Evolutionary conservation across 2,888 invertebrate genomes (phyloP), one percentile per base, ranked within the genome.

Genomic region (Cactoblastis cactorum): DNA sequence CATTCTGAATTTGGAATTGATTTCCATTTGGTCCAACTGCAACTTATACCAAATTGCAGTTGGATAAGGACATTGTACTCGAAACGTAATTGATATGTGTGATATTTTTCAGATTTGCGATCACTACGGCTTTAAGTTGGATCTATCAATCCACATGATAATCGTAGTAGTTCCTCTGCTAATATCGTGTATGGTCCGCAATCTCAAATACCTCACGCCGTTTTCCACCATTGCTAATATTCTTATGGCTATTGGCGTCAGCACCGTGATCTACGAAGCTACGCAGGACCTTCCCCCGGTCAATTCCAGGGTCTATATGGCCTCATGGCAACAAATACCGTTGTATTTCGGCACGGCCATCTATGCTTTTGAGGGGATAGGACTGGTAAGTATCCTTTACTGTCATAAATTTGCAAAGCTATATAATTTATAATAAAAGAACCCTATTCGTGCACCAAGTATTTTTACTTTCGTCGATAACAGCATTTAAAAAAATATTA

Each of bases 321-420:
- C 93, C 0, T 81, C 91, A 4, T 92, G 92, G 82, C 71, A 79
- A 53, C 91, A 90, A 53, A 83, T 96, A 53, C 98, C 99, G 0
- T 85, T 99, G 11, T 99, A 95, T 78, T 98, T 99, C 73, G 98
- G 98, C 41, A 98, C 98, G 0, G 97, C 97, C 18, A 93, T 99
- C 51, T 99, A 96, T 80, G 96, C 98, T 2, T 99, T 98, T 72
- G 99, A 99, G 89, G 99, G 98, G 56, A 98, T 99, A 59, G 96
- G 96, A 49, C 80, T 96, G 91, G 96, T 95, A 75, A 92, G 91
- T 80, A 45, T n/a, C 11, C 3, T 49, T 52, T n/a, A n/a, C n/a
- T n/a, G n/a, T n/a, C n/a, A n/a, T n/a, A n/a, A n/a, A n/a, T n/a
- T n/a, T n/a, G n/a, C n/a, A n/a, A n/a, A n/a, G n/a, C n/a, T n/a